Evolutionary conservation across 2,797 vertebrate genomes (phyloP).

Genomic region (Chelon auratus): DNA sequence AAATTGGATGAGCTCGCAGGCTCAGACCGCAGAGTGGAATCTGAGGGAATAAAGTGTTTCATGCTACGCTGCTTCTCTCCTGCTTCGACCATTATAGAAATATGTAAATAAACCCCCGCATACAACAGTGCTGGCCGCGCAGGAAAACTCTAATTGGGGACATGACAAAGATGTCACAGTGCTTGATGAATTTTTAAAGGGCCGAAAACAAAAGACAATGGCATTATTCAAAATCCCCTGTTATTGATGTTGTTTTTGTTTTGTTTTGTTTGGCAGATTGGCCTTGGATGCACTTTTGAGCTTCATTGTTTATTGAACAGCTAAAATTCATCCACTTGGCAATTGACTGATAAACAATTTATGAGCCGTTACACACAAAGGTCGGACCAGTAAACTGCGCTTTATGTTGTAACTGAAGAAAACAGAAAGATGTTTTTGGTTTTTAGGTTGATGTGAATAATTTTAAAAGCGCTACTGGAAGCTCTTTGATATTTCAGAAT

Average conservation of each 20-base stretch:
- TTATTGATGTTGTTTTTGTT: constrained; percentile 13
- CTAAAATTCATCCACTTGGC: constrained; percentile 50
- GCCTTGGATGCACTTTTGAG: constrained; percentile 45
- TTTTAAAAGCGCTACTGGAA: constrained; percentile 11
- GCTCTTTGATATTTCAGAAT: constrained; percentile 49
- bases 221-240: constrained; percentile 42
- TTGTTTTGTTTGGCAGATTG: constrained; percentile 39
- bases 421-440: background rate
- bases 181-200: constrained; percentile 44
- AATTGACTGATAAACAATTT: constrained; percentile 59
- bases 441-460: constrained; percentile 15
- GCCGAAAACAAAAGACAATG: constrained; percentile 49
- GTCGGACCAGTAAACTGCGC: constrained; percentile 19
- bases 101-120: constrained; percentile 72
- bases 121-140: constrained; percentile 8
- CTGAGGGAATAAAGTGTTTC: constrained; percentile 58
- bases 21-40: constrained; percentile 55
- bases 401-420: constrained; percentile 17
- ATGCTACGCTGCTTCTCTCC: constrained; percentile 64
- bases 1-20: constrained; percentile 64
- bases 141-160: constrained; percentile 56
- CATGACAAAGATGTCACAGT: constrained; percentile 40
- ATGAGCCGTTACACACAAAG: constrained; percentile 49
- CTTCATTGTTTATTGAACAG: constrained; percentile 68
- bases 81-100: constrained; percentile 73